These are phyloP conservation scores for Lepidostoma basale DNA, from an alignment of 1,140 invertebrate genomes.

Conservation along the genomic window DNA sequence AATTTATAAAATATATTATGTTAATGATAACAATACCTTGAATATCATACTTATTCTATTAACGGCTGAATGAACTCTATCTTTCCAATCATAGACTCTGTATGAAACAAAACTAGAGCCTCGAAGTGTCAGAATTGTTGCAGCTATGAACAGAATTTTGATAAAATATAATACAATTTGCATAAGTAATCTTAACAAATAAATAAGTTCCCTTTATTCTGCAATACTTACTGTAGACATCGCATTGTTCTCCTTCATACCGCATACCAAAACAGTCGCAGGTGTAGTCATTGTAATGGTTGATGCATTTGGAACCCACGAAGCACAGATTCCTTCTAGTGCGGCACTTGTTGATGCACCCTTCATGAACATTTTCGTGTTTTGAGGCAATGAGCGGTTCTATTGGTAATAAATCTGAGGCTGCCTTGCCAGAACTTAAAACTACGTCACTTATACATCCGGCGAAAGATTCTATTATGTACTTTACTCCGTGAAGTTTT, in stretches of 20 bases:
- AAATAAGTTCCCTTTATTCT: not conserved
- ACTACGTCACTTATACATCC: constrained; percentile 88
- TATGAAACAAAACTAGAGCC: constrained; percentile 93
- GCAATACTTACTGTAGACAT: constrained; percentile 82
- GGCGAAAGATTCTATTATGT: constrained; percentile 90
- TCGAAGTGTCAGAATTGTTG: constrained; percentile 83
- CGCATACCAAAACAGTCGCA: constrained; percentile 91
- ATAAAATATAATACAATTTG: constrained; percentile 25
- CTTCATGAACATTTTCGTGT: constrained; percentile 85
- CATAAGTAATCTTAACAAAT: constrained; percentile 54
- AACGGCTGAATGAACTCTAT: constrained; percentile 84
- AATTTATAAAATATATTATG: not conserved
- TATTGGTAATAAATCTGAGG: constrained; percentile 78
- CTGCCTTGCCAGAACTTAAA: constrained; percentile 80
- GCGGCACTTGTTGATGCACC: constrained; percentile 81
- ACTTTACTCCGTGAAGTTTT: constrained; percentile 84
- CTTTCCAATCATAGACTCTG: constrained; percentile 90
- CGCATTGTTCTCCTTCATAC: constrained; percentile 88
- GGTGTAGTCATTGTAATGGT: constrained; percentile 84
- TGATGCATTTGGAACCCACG: constrained; percentile 81
- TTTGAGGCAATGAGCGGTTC: constrained; percentile 81
- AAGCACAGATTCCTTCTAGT: constrained; percentile 83
- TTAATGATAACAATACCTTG: constrained; percentile 66
- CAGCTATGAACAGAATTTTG: constrained; percentile 66
- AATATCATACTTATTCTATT: constrained; percentile 88